Evolutionary conservation across 23 tunicate species (phyloP).

Genomic region (Corella eumyota): DNA sequence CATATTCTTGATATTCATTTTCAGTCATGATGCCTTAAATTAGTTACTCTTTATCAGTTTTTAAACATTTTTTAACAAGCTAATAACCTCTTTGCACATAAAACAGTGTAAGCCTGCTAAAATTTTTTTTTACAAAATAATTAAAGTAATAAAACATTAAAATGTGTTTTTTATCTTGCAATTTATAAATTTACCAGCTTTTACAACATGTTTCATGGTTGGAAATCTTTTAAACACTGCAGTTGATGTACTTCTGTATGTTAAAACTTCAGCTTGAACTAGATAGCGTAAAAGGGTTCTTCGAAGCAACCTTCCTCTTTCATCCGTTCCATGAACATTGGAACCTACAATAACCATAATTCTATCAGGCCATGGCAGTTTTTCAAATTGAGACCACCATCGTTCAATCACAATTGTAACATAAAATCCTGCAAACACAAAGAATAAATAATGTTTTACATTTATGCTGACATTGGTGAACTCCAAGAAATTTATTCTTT

Average conservation of each 20-base stretch:
- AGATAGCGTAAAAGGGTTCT: conserved; percentile 34
- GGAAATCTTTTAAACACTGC: conserved; percentile 32
- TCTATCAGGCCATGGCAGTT: conserved; percentile 45
- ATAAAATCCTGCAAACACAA: conserved; percentile 26
- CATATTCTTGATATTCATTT: conserved; percentile 47
- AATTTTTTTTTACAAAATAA: too few relatives aligned
- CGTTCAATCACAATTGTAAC: conserved; percentile 39
- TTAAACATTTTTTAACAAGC: too few relatives aligned
- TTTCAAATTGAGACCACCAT: conserved; percentile 41
- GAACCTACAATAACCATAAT: conserved; percentile 24
- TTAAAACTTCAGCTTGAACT: conserved; percentile 17
- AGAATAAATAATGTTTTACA: too few relatives aligned
- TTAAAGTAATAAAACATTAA: too few relatives aligned
- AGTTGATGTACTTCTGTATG: conserved; percentile 28
- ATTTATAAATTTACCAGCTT: conserved; percentile 31
- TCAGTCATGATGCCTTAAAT: conserved; percentile 92
- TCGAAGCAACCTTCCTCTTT: conserved; percentile 28
- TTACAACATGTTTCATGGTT: conserved; percentile 25
- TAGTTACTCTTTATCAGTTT: too few relatives aligned
- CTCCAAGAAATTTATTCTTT: too few relatives aligned
- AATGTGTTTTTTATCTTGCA: too few relatives aligned
- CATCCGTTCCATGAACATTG: conserved; percentile 37
- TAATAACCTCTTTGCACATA: too few relatives aligned
- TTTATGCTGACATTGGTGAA: too few relatives aligned
- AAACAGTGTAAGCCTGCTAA: too few relatives aligned